Base-by-base conservation (phyloP, 23 tunicate genomes). In the Diplosoma virens region DNA sequence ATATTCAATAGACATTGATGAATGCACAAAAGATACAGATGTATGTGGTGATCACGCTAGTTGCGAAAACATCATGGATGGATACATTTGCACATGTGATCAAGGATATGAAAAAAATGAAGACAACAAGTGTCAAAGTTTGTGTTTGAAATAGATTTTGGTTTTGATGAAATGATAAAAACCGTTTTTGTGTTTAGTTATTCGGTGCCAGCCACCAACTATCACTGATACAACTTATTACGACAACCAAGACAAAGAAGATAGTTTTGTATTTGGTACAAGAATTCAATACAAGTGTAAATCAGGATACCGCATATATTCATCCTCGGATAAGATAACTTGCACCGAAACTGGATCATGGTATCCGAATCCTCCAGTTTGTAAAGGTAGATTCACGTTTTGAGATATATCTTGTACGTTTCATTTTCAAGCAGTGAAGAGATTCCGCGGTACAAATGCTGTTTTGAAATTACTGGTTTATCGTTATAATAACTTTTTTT, bases 1-100 rank as follows among this genome's bases (percentile, higher is more conserved):
- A n/a, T n/a, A n/a, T n/a, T n/a, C n/a, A n/a, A n/a, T n/a, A 66
- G 90, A 84, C 47, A 75, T 75, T 22, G 55, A 83, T 37, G 88
- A 83, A 55, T 83, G 88, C 26, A 3, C 20, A 33, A 34, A 33
- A 73, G 66, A 61, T 1, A 30, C 65, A 58, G 71, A 65, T 30
- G 46, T 65, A 22, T 80, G 84, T 32, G 76, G 55, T 32, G 32
- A 32, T 20, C 28, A 80, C 33, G 84, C 84, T n/a, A 25, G 22
- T n/a, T 80, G 84, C 34, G 34, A 24, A 3, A 80, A 80, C 53
- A 25, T 9, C 0, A 33, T 50, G 17, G 63, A 73, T 31, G 69
- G 84, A 33, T 80, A 67, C 45, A 53, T 9, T 32, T 80, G 84
- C 32, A 72, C 72, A 0, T 81, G 86, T 31, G 25, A 26, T 54